Percentiles rank a stretch among this genome's conserved stretches.
Conservation (phyloP, 1,140 invertebrate species). For the Rhopalosiphum maidis region DNA sequence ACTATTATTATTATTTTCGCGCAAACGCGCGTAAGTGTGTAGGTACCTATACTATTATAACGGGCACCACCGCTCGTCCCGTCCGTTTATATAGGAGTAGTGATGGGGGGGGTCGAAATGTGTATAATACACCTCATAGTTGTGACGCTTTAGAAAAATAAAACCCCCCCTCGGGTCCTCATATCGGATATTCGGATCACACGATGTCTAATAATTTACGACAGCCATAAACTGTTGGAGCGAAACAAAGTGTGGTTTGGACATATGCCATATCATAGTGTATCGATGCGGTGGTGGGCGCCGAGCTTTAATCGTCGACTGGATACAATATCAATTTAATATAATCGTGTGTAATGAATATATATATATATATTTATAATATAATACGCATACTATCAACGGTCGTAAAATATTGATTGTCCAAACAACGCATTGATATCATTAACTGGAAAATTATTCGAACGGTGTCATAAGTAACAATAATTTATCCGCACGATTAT, state of each 20-base stretch:
- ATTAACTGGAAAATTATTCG: not conserved
- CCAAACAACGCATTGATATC: not conserved
- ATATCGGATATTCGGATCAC: not conserved
- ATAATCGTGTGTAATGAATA: not conserved
- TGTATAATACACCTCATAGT: not conserved
- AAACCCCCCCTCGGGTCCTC: not conserved
- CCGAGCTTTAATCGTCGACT: not conserved
- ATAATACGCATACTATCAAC: conserved; percentile 15
- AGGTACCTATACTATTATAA: not conserved
- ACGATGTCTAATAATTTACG: conserved; percentile 8
- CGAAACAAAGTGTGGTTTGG: conserved; percentile 13
- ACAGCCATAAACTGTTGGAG: not conserved
- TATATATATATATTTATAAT: too few relatives aligned
- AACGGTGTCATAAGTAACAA: not conserved
- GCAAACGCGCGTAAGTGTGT: not conserved
- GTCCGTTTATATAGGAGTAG: not conserved
- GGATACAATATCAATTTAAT: not conserved
- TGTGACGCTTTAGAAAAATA: not conserved
- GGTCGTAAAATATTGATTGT: conserved; percentile 9
- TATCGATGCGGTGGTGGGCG: not conserved
- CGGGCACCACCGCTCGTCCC: not conserved
- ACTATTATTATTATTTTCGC: not conserved
- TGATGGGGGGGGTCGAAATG: not conserved
- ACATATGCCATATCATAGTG: not conserved
- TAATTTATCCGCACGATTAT: not conserved